Evolutionary conservation across 2,797 vertebrate species (phyloP), one percentile per base, ranked within the genome.

Genomic region (Carcharodon carcharias): DNA sequence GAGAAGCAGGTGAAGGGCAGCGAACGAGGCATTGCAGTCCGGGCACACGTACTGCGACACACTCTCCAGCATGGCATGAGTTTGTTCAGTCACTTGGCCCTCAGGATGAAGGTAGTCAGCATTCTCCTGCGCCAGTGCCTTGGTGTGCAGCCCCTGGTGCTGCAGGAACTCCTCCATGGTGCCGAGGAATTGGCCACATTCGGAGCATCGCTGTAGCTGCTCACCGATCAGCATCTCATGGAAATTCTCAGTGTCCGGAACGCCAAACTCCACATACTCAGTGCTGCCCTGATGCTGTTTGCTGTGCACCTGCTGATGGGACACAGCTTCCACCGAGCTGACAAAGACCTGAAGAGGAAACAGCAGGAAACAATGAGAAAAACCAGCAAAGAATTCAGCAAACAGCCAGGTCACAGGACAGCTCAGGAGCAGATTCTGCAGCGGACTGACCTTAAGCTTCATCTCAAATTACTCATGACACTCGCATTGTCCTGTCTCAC

Each of bases 141-240:
- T 97, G 96, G 96, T 98, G 0, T 98, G 99, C 3, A 98, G 98
- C 16, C 99, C 98, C 0, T 99, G 98, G 96, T 99, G 99, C 97
- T 99, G 99, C 80, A 99, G 98, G 97, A 98, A 99, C 97, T 99
- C 99, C 96, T 99, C 99, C 99, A 99, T 99, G 97, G 99, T 99
- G 98, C 98, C 98, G 97, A 99, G 99, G 0, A 98, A 98, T 97
- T 99, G 99, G 97, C 98, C 98, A 67, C 99, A 99, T 97, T 98
- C 98, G 96, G 98, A 98, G 97, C 99, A 99, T 97, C 98, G 98
- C 97, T 99, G 99, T 50, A 99, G 96, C 0, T 98, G 99, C 96
- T 99, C 4, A 97, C 96, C 0, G 1, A 85, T 21, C 3, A 85
- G n/a, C 40, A 85, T 8, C 40, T 85, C 40, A 1, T 85, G 80